A percentile compares a stretch with the other conserved stretches of the same genome.
These are phyloP conservation scores for Sturnus vulgaris DNA, from an alignment of 2,113 vertebrate species.

Conservation along the genomic window DNA sequence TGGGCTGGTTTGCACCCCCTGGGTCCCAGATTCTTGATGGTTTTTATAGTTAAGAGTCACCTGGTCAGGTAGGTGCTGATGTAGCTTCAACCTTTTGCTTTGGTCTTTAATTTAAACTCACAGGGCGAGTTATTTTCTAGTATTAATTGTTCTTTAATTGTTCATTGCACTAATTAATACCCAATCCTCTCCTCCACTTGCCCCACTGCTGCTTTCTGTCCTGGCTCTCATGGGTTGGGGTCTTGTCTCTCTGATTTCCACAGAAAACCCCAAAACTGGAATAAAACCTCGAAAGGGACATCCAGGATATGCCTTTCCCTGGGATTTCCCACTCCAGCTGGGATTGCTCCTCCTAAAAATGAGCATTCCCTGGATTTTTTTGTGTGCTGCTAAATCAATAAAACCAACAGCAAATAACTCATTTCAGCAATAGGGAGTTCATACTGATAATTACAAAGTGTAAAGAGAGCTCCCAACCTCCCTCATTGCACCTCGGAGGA, in stretches of 20 bases:
- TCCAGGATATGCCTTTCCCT: background rate
- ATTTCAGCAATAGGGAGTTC: background rate
- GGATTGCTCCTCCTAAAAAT: background rate
- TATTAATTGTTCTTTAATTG: background rate
- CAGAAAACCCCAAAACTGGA: background rate
- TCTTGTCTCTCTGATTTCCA: background rate
- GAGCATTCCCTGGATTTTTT: background rate
- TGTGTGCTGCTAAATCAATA: background rate
- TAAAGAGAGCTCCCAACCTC: background rate
- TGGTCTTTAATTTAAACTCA: background rate
- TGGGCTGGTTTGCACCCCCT: background rate
- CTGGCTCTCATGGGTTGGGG: rapidly evolving
- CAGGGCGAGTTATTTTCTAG: background rate
- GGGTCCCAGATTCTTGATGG: background rate
- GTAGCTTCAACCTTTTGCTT: background rate
- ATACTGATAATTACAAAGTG: background rate
- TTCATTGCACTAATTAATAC: background rate
- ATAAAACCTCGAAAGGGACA: background rate
- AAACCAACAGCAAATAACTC: background rate
- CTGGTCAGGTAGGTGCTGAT: background rate
- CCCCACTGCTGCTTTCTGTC: background rate
- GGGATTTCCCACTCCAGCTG: background rate
- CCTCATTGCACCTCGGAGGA: background rate
- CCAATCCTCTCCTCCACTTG: background rate
- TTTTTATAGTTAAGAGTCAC: background rate